These are phyloP conservation scores for Synanceia verrucosa DNA, from an alignment of 2,797 vertebrate species.

Conservation along the genomic window DNA sequence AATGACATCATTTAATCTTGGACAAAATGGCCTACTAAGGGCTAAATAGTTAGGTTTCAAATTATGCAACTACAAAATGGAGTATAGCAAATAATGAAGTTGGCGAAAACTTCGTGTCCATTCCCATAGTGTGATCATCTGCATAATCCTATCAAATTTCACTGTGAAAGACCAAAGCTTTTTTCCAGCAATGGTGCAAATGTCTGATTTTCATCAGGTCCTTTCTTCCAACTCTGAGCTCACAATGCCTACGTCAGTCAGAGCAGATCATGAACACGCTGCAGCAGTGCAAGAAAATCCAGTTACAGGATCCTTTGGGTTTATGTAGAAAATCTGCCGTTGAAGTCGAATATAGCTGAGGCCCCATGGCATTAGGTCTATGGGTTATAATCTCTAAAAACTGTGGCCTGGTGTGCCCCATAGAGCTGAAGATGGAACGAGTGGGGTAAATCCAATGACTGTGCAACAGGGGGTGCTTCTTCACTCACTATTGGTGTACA, in stretches of 20 bases:
- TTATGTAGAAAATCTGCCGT: slow-evolving; percentile 64
- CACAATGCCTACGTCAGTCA: slow-evolving; percentile 55
- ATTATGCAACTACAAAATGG: slow-evolving; percentile 41
- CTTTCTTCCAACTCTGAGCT: slow-evolving; percentile 31
- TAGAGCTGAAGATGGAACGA: slow-evolving; percentile 62
- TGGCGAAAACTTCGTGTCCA: slow-evolving; percentile 48
- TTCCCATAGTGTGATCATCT: slow-evolving; percentile 52
- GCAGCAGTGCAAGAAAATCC: slow-evolving; percentile 57
- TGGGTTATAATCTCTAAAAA: slow-evolving; percentile 76
- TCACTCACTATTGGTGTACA: slow-evolving; percentile 70
- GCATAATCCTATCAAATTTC: slow-evolving; percentile 73
- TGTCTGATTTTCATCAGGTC: slow-evolving; percentile 57
- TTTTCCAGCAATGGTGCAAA: slow-evolving; percentile 40
- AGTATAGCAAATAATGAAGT: slow-evolving; percentile 46
- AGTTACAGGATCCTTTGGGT: slow-evolving; percentile 52
- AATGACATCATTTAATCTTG: slow-evolving; percentile 53
- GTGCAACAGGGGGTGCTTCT: slow-evolving; percentile 73
- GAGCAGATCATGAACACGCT: slow-evolving; percentile 44
- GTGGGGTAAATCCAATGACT: slow-evolving; percentile 69
- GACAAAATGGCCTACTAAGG: slow-evolving; percentile 37
- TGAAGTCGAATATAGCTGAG: slow-evolving; percentile 59
- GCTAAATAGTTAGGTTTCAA: slow-evolving; percentile 40
- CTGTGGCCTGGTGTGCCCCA: slow-evolving; percentile 51
- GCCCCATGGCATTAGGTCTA: slow-evolving; percentile 61
- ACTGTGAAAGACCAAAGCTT: slow-evolving; percentile 53